phyloP scores from a whole-genome alignment of 2,113 vertebrate species.

The Kobus ellipsiprymnus region DNA sequence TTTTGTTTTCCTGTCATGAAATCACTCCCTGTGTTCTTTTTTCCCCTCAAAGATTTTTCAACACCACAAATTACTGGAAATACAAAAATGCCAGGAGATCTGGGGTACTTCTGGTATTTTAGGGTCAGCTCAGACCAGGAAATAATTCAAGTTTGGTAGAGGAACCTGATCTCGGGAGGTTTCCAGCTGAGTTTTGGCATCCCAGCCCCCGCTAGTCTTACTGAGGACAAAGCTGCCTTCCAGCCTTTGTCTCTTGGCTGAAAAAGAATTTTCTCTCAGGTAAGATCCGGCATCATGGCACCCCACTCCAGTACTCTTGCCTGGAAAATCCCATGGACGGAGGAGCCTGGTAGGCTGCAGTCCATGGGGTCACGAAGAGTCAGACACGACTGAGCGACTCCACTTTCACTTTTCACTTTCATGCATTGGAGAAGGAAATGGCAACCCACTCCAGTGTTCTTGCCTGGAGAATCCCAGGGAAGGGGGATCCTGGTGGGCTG shows the following conservation, averaged over 20 bases:
- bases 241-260: neutral
- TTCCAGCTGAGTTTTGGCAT: neutral
- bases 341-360: too few species aligned
- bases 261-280: neutral
- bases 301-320: too few species aligned
- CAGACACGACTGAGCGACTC: too few species aligned
- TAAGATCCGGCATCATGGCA: neutral
- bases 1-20: neutral
- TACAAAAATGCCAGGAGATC: neutral
- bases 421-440: too few species aligned
- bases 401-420: too few species aligned
- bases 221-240: neutral
- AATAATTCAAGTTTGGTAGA: neutral
- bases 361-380: too few species aligned
- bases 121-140: neutral
- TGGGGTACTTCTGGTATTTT: neutral
- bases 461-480: too few species aligned
- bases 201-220: neutral
- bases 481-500: too few species aligned
- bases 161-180: neutral
- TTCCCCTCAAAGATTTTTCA: neutral
- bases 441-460: too few species aligned
- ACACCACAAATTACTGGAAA: constrained; percentile 33
- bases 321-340: too few species aligned
- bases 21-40: neutral